These are phyloP conservation scores for Cheilosia vernalis DNA, from an alignment of 2,888 invertebrate species.

Conservation along the genomic window DNA sequence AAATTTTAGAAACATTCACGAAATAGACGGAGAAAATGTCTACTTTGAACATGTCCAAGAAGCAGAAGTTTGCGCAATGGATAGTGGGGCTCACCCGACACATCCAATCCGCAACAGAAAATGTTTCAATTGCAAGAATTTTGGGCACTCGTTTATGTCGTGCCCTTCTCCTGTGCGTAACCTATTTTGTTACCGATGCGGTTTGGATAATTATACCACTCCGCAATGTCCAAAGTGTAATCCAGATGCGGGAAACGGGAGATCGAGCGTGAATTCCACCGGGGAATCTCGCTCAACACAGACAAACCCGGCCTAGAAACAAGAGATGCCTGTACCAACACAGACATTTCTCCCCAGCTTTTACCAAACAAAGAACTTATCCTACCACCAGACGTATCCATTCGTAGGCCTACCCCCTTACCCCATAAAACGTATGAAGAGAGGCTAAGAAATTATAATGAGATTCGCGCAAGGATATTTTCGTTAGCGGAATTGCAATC, in stretches of 20 bases:
- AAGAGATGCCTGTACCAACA: too few species aligned
- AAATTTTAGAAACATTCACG: neutral
- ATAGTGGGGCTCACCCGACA: too few species aligned
- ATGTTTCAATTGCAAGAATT: neutral
- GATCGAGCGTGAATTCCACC: conserved; percentile 17
- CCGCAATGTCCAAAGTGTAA: conserved; percentile 14
- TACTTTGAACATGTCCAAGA: neutral
- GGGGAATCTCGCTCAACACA: conserved; percentile 43
- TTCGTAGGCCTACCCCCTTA: neutral
- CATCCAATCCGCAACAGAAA: neutral
- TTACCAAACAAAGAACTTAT: neutral
- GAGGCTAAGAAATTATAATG: neutral
- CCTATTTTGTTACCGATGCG: conserved; percentile 16
- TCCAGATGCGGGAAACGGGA: conserved; percentile 2
- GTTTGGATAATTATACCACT: conserved; percentile 1
- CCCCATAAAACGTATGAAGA: neutral
- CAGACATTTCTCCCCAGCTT: neutral
- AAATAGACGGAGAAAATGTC: neutral
- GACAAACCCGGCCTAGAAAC: conserved; percentile 27
- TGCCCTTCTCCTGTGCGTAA: conserved; percentile 1
- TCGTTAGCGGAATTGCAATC: neutral
- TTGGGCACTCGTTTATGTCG: neutral
- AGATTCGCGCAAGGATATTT: neutral
- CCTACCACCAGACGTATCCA: neutral
- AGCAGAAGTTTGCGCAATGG: neutral